A percentile compares a stretch with the other conserved stretches of the same genome.
Evolutionary conservation across 1,140 invertebrate genomes (phyloP).

Genomic region (Trachelipus rathkii): DNA sequence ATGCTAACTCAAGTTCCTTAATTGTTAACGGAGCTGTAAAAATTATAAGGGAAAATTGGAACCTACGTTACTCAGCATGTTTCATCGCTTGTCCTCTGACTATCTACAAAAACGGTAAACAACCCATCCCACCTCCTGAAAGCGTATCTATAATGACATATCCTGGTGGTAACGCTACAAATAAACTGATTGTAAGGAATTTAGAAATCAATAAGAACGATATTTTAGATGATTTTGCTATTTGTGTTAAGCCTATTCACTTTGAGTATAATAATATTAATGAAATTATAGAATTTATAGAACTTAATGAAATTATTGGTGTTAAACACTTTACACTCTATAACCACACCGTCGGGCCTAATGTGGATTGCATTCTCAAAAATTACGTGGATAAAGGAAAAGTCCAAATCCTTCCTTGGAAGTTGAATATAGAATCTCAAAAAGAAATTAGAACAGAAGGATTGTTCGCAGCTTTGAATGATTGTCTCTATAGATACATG

Average conservation of each 20-base stretch:
- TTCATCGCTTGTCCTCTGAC: constrained; percentile 76
- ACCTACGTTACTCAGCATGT: constrained; percentile 84
- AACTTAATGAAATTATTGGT: constrained; percentile 79
- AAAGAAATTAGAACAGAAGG: constrained; percentile 88
- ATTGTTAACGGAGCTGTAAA: constrained; percentile 52
- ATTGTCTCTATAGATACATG: constrained; percentile 89
- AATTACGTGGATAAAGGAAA: constrained; percentile 64
- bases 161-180: constrained; percentile 53
- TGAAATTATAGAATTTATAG: constrained; percentile 86
- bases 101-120: constrained; percentile 55
- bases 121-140: constrained; percentile 39
- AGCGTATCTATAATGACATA: constrained; percentile 43
- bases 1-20: constrained; percentile 50
- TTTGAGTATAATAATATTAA: constrained; percentile 74
- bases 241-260: constrained; percentile 92
- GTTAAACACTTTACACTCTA: constrained; percentile 87
- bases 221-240: constrained; percentile 58
- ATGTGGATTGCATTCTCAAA: constrained; percentile 64
- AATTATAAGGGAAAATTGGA: constrained; percentile 89
- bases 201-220: constrained; percentile 48
- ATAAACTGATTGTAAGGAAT: constrained; percentile 55
- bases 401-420: constrained; percentile 80
- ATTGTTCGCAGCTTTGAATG: constrained; percentile 84
- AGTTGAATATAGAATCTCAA: constrained; percentile 80
- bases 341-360: constrained; percentile 77